Conservation (phyloP, 2,113 vertebrate genomes). For the Paradoxurus hermaphroditus region DNA sequence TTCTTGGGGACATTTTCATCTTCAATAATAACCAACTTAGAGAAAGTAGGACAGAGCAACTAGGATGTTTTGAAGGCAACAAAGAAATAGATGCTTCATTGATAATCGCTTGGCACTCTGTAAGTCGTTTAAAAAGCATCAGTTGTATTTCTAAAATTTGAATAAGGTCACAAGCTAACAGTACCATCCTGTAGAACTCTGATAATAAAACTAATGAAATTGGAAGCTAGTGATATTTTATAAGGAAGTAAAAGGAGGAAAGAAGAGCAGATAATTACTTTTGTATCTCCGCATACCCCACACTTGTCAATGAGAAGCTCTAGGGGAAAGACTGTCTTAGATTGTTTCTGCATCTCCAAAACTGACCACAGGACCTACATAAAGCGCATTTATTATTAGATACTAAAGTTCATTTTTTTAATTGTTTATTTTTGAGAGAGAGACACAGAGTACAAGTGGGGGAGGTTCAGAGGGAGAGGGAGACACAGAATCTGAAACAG, state of each 20-base stretch:
- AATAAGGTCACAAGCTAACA: slow-evolving; percentile 56
- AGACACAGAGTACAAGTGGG: too few relatives aligned
- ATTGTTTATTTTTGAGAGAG: too few relatives aligned
- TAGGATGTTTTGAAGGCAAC: slow-evolving; percentile 55
- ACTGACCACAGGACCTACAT: neutral
- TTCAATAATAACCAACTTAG: slow-evolving; percentile 62
- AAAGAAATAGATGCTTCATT: slow-evolving; percentile 62
- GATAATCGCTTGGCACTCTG: slow-evolving; percentile 68
- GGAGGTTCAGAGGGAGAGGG: too few relatives aligned
- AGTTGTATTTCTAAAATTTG: slow-evolving; percentile 72
- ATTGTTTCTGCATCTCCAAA: neutral
- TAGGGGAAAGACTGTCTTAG: neutral
- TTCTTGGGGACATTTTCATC: slow-evolving; percentile 55
- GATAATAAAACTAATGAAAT: slow-evolving; percentile 80
- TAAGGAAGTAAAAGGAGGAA: neutral
- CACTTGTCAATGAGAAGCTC: neutral
- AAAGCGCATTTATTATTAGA: neutral
- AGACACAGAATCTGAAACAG: too few relatives aligned
- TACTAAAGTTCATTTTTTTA: neutral
- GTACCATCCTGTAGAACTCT: slow-evolving; percentile 41
- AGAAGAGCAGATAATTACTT: neutral
- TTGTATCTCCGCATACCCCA: too few relatives aligned
- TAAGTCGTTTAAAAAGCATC: slow-evolving; percentile 64
- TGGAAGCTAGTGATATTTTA: slow-evolving; percentile 68
- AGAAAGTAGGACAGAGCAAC: slow-evolving; percentile 65